phyloP scores from a whole-genome alignment of 2,113 vertebrate species.

The Hyla sarda region DNA sequence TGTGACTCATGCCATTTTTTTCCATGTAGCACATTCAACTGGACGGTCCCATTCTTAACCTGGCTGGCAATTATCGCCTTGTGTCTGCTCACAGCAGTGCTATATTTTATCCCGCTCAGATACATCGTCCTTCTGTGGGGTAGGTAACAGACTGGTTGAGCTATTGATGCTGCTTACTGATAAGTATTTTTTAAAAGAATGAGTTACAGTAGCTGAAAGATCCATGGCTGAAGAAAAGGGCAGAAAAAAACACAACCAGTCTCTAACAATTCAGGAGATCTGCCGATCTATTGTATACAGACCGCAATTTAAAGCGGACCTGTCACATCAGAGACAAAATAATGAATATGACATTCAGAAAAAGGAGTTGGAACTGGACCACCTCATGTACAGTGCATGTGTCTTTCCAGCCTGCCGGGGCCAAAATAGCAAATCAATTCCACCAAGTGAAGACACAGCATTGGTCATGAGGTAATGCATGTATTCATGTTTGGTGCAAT shows the following conservation, averaged over 20 bases:
- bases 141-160: slow-evolving; percentile 77
- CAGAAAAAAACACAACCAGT: slow-evolving; percentile 60
- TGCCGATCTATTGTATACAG: slow-evolving; percentile 61
- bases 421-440: too few relatives aligned
- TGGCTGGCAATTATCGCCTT: slow-evolving; percentile 92
- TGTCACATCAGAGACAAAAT: too few relatives aligned
- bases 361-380: too few relatives aligned
- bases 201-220: slow-evolving; percentile 65
- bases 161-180: slow-evolving; percentile 61
- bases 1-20: slow-evolving; percentile 66
- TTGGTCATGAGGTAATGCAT: too few relatives aligned
- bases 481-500: too few relatives aligned
- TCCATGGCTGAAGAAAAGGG: slow-evolving; percentile 70
- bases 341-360: too few relatives aligned
- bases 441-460: too few relatives aligned
- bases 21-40: slow-evolving; percentile 90
- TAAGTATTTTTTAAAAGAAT: slow-evolving; percentile 65
- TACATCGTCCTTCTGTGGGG: slow-evolving; percentile 97
- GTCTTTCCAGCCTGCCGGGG: too few relatives aligned
- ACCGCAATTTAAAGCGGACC: not conserved
- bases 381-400: too few relatives aligned
- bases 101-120: slow-evolving; percentile 96
- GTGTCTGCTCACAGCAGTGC: slow-evolving; percentile 79
- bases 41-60: slow-evolving; percentile 97
- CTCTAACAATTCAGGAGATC: not conserved